Evolutionary conservation across 2,888 invertebrate species (phyloP), one percentile per base, ranked within the genome.

Genomic region (Xestia xanthographa): DNA sequence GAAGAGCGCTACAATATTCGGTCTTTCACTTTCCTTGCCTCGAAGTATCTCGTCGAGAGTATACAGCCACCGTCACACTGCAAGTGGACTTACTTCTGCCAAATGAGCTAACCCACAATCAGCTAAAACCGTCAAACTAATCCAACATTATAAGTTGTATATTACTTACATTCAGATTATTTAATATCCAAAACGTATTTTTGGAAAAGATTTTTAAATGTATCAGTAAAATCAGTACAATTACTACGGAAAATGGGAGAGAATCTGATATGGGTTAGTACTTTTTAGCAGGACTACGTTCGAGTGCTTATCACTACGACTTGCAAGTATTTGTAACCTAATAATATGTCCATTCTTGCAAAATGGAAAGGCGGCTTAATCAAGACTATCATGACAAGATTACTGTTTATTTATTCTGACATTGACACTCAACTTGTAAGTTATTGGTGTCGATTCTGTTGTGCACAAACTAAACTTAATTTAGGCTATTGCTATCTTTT

Each of bases 401-500:
- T 60, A 66, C 60, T 70, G 22, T 60, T 79, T 66, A 56, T 34
- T 62, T 66, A 63, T 41, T 63, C n/a, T n/a, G 63, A 41, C 4
- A n/a, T 41, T 66, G 62, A 66, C 38, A 29, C 20, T 34, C 38
- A 45, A 77, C 4, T 8, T 26, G 53, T 75, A 26, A 53, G 12
- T 48, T 34, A 72, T 60, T n/a, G n/a, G n/a, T n/a, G n/a, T n/a
- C n/a, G n/a, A n/a, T n/a, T n/a, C n/a, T n/a, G n/a, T n/a, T n/a
- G n/a, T n/a, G n/a, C n/a, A n/a, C n/a, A n/a, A n/a, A n/a, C n/a
- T n/a, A n/a, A n/a, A n/a, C n/a, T n/a, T n/a, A n/a, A n/a, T n/a
- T n/a, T n/a, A n/a, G n/a, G n/a, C n/a, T n/a, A n/a, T n/a, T n/a
- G n/a, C n/a, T n/a, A n/a, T n/a, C n/a, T n/a, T n/a, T n/a, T n/a